A percentile compares a stretch with the other conserved stretches of the same genome.
Evolutionary conservation across 2,888 invertebrate species (phyloP).

Genomic region (Mythimna lalbum): DNA sequence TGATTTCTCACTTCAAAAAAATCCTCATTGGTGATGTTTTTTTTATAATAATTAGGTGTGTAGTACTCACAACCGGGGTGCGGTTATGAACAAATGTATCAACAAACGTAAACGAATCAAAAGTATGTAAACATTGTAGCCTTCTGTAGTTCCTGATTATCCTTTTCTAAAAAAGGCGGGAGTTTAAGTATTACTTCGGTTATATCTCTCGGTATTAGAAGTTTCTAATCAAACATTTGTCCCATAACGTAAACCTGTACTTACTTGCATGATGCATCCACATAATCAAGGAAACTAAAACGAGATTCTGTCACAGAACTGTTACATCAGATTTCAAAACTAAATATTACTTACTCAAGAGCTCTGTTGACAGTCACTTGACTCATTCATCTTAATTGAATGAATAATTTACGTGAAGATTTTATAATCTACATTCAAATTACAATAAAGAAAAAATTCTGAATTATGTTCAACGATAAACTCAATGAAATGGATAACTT

Average conservation of each 20-base stretch:
- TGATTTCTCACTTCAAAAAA: too few relatives aligned
- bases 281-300: neutral
- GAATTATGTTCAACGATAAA: slow-evolving; percentile 15
- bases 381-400: neutral
- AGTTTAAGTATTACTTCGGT: neutral
- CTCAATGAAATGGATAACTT: slow-evolving; percentile 24
- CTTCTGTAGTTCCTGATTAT: neutral
- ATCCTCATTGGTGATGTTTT: too few relatives aligned
- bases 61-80: neutral
- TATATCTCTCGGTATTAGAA: neutral
- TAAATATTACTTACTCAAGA: neutral
- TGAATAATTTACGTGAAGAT: slow-evolving; percentile 8
- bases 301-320: neutral
- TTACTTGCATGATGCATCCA: neutral
- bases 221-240: neutral
- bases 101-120: neutral
- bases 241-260: too few relatives aligned
- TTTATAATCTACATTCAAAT: slow-evolving; percentile 9
- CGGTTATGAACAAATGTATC: neutral
- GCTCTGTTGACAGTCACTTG: neutral
- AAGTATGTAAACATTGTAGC: neutral
- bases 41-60: neutral
- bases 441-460: slow-evolving; percentile 15
- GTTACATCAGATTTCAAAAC: neutral
- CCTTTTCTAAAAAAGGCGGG: neutral